Evolutionary conservation across 2,797 vertebrate genomes (phyloP).

Genomic region (Ficedula albicollis): DNA sequence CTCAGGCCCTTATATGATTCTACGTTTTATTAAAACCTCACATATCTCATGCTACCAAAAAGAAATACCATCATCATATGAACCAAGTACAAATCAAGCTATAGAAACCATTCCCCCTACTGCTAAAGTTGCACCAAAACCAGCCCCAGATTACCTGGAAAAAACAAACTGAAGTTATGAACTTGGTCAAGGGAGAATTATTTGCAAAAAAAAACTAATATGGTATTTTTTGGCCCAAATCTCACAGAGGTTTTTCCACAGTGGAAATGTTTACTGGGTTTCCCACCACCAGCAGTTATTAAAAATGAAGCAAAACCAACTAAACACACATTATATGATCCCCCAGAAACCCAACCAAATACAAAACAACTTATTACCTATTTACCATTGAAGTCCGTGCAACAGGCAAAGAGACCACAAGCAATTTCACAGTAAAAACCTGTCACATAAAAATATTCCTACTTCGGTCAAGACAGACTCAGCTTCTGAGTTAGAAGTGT

Average conservation of each 20-base stretch:
- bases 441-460: not conserved
- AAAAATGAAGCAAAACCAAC: not conserved
- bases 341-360: not conserved
- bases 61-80: not conserved
- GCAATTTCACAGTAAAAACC: not conserved
- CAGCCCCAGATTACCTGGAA: not conserved
- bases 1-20: not conserved
- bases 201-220: not conserved
- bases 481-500: not conserved
- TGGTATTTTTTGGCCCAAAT: accelerated
- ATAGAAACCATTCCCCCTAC: not conserved
- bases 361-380: not conserved
- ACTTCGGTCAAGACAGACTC: not conserved
- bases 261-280: not conserved
- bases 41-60: not conserved
- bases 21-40: not conserved
- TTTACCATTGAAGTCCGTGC: not conserved
- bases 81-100: not conserved
- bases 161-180: not conserved
- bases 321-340: accelerated
- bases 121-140: not conserved
- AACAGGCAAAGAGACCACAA: not conserved
- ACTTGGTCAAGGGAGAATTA: not conserved
- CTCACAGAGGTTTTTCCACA: not conserved
- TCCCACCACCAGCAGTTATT: not conserved